Base-by-base conservation (phyloP, 2,113 vertebrate species). In the Aviceda subcristata region DNA sequence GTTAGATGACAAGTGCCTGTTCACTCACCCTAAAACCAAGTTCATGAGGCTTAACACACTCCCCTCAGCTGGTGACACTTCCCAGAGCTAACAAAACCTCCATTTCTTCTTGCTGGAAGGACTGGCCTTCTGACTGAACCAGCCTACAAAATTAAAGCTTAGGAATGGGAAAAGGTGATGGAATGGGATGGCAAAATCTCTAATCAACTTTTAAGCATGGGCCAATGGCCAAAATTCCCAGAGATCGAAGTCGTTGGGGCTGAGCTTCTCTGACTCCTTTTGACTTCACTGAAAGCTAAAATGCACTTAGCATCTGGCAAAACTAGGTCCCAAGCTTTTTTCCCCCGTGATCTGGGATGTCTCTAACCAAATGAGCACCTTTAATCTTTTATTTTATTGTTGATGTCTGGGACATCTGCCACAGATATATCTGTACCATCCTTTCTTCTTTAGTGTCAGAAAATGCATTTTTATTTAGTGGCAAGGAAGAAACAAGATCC, bases 391-490 rank as follows among this genome's bases (percentile, higher is more conserved):
- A 94, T 86, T 94, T 11, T 15, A 34, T 81, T 76, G 56, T 41
- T 94, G 73, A 96, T 94, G 96, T 85, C 87, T 85, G 66, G 72
- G 50, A 88, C 15, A 11, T 38, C 55, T 89, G 59, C 75, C 71
- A 88, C 32, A 86, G 69, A 57, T 57, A 27, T 56, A 82, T 60
- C 50, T 68, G 39, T 56, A 81, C 24, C 32, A 92, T 46, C 15
- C 26, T 55, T 64, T 86, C 67, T 53, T 46, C 83, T 85, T 83
- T 79, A 93, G 55, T 73, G 87, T 85, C 93, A 96, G 94, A 98
- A 97, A 95, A 67, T 30, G 39, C 59, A 56, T 94, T 96, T 95
- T 95, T 87, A 94, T 87, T 96, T 97, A 92, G 74, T 83, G 63
- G 29, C 45, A 96, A 55, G 21, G 59, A 76, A 71, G 50, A 97